Evolutionary conservation across 2,113 vertebrate species (phyloP), one percentile per base, ranked within the genome.

Genomic region (Triplophysa dalaica): DNA sequence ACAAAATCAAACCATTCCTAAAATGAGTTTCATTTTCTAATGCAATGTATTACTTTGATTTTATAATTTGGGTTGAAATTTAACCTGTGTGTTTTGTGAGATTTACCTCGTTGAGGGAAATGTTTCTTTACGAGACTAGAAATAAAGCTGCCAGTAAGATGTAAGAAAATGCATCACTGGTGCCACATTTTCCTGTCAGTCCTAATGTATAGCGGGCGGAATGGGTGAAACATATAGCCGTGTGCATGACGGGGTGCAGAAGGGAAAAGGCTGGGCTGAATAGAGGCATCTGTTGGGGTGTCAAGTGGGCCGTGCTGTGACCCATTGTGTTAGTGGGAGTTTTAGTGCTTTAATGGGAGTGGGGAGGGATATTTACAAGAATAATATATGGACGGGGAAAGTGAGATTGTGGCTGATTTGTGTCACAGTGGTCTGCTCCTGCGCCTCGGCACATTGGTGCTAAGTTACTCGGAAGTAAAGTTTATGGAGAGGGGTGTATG

Each of bases 401-500:
- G 61, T 81, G 69, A 79, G 72, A 77, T 21, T 24, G 10, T 29
- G 26, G 52, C 33, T 60, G 70, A 74, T 29, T 69, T 43, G 52
- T 56, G 22, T 78, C 29, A 58, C 24, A 24, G 26, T 13, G 48
- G 48, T n/a, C 6, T 68, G n/a, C 84, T 88, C 87, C 85, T 87
- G 82, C 80, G 82, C 70, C 77, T 70, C 82, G 33, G 81, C 79
- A 84, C 83, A 84, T 67, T 87, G 84, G 83, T 70, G 86, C 82
- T 86, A 83, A 86, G 87, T 87, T 86, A 85, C 81, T 86, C 54
- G 80, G 86, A 88, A 88, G 83, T 80, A 86, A 87, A 79, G 76
- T 81, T 82, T 87, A 61, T 65, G 19, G 54, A 63, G 41, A 56
- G n/a, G 70, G 63, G 56, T 33, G 61, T 19, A 38, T 5, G 52